Conservation (phyloP, 2,797 vertebrate species). For the Onychomys arenicola region DNA sequence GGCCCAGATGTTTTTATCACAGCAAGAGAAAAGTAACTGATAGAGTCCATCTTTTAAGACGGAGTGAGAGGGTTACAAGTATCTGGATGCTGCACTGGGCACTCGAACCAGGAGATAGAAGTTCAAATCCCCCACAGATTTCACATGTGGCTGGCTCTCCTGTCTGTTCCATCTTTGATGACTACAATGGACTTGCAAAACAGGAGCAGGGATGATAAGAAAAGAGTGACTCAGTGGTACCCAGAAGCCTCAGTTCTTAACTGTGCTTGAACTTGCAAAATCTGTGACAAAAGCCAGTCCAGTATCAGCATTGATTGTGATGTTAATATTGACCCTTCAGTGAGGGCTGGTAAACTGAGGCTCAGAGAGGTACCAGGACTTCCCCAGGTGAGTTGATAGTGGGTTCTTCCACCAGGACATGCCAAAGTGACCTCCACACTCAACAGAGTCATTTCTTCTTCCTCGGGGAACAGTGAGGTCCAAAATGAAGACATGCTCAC, state of each 20-base stretch:
- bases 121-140: not conserved
- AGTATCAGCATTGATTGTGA: not conserved
- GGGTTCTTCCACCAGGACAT: not conserved
- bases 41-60: not conserved
- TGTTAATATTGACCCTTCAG: not conserved
- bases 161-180: not conserved
- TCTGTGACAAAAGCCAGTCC: not conserved
- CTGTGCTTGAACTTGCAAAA: not conserved
- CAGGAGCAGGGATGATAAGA: not conserved
- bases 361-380: not conserved
- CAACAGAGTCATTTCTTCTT: not conserved
- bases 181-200: not conserved
- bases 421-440: not conserved
- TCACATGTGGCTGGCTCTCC: not conserved
- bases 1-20: not conserved
- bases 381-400: accelerated
- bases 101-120: not conserved
- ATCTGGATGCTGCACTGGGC: not conserved
- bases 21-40: not conserved
- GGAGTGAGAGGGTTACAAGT: not conserved
- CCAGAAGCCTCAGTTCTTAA: not conserved
- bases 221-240: not conserved
- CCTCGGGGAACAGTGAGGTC: not conserved
- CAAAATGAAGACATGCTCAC: not conserved
- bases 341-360: not conserved